Base-by-base conservation (phyloP, 2,888 invertebrate species). In the Barypeithes pellucidus region DNA sequence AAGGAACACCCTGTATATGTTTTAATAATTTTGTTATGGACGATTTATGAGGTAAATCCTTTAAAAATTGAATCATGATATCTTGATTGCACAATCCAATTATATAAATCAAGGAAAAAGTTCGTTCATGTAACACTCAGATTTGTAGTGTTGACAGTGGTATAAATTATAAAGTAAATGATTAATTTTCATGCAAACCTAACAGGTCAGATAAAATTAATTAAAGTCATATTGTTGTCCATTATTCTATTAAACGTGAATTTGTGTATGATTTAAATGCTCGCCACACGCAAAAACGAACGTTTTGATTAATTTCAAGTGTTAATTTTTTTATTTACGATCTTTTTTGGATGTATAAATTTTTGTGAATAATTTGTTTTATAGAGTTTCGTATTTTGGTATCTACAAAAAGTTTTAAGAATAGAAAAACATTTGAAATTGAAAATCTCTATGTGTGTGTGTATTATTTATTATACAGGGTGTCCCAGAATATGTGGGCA, bases 201-300 rank as follows among this genome's bases (percentile, higher is more conserved):
- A 66, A 69, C 63, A 65, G 61, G 59, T 69, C 57, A 68, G 73
- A 73, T 73, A 73, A 69, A 73, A 59, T 73, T 73, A 73, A 73
- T 73, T 73, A 73, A 73, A 69, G 59, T 66, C 73, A 54, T 50
- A 72, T 67, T 67, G 62, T 72, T 70, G 45, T 54, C 72, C 72
- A 72, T 65, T 65, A 65, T 72, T 66, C 66, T 66, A 66, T 67
- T 66, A 66, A 59, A 66, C 72, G 54, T 20, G 66, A 59, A 59
- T 67, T 57, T 72, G 61, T 66, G 43, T 72, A 50, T 72, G 72
- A 72, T 72, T 72, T 66, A 72, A 59, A 66, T 12, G 66, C 29
- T 67, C 33, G 39, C 43, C 24, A 50, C 72, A 72, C 72, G 72
- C 72, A 33, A 72, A 66, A 60, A 43, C 47, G 29, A 59, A 65